Conservation (phyloP, 2,888 invertebrate genomes). For the Hirtodrosophila confusa region DNA sequence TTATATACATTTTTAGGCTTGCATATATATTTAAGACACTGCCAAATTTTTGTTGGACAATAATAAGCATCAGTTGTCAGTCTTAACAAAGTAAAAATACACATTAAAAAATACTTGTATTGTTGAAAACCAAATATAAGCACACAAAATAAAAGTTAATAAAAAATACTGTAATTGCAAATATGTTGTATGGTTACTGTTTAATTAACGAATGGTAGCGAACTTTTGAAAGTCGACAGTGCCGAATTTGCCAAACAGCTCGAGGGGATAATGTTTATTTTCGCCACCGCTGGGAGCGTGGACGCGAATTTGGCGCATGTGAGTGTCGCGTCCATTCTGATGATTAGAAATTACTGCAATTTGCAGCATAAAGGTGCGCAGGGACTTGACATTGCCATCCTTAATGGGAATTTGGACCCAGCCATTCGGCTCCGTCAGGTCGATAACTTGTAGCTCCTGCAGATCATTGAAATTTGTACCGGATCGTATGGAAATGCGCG, state of each 20-base stretch:
- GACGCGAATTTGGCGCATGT: constrained; percentile 98
- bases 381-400: constrained; percentile 93
- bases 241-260: constrained; percentile 91
- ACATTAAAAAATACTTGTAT: constrained; percentile 28
- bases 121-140: constrained; percentile 20
- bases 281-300: constrained; percentile 90
- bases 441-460: constrained; percentile 97
- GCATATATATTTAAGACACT: too few species aligned
- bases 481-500: constrained; percentile 95
- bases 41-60: too few species aligned
- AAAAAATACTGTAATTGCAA: neutral
- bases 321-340: constrained; percentile 99
- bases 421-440: constrained; percentile 96
- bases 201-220: constrained; percentile 90
- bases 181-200: constrained; percentile 8
- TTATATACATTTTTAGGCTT: too few species aligned
- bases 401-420: constrained; percentile 98
- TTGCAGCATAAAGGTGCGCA: constrained; percentile 98
- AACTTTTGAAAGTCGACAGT: constrained; percentile 93
- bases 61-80: too few species aligned
- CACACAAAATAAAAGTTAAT: constrained; percentile 10
- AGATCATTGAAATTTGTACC: constrained; percentile 98
- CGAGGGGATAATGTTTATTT: constrained; percentile 86
- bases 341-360: constrained; percentile 98
- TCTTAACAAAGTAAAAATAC: constrained; percentile 1